These are phyloP conservation scores for Drosophila pegasa DNA, from an alignment of 2,888 invertebrate species.

Conservation along the genomic window DNA sequence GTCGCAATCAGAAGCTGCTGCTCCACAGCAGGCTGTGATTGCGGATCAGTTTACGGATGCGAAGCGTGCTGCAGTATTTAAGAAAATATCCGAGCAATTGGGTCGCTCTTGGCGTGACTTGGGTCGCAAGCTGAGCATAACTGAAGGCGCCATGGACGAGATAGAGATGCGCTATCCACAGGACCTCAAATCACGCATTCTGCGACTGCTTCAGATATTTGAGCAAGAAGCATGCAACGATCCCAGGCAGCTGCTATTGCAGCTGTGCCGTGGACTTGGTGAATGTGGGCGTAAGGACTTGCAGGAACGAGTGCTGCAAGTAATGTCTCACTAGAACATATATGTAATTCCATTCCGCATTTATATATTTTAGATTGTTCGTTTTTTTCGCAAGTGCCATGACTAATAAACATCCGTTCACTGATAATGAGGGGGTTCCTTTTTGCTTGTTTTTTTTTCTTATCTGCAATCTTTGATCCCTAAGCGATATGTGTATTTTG, in stretches of 20 bases:
- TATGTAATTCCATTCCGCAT: background rate
- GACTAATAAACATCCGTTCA: no score
- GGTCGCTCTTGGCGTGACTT: slow-evolving; percentile 82
- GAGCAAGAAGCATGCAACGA: slow-evolving; percentile 79
- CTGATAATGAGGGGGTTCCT: no score
- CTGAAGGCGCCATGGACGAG: slow-evolving; percentile 81
- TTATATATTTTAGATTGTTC: no score
- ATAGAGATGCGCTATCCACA: slow-evolving; percentile 74
- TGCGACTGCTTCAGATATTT: slow-evolving; percentile 75
- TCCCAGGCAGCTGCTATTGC: slow-evolving; percentile 42
- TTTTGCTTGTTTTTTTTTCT: no score
- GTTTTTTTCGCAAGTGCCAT: no score
- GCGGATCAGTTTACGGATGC: slow-evolving; percentile 53
- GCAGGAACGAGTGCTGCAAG: slow-evolving; percentile 51
- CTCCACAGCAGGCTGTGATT: slow-evolving; percentile 41
- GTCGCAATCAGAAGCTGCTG: background rate
- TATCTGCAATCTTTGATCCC: no score
- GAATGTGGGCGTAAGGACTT: slow-evolving; percentile 74
- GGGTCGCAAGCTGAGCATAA: slow-evolving; percentile 78
- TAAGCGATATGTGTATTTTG: no score
- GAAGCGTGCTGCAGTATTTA: slow-evolving; percentile 78
- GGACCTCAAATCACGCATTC: slow-evolving; percentile 76
- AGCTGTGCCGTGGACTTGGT: slow-evolving; percentile 34
- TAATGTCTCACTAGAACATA: slow-evolving; percentile 42
- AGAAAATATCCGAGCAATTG: slow-evolving; percentile 75